These are phyloP conservation scores for Puffinus mauretanicus DNA, from an alignment of 2,113 vertebrate genomes.

Conservation along the genomic window DNA sequence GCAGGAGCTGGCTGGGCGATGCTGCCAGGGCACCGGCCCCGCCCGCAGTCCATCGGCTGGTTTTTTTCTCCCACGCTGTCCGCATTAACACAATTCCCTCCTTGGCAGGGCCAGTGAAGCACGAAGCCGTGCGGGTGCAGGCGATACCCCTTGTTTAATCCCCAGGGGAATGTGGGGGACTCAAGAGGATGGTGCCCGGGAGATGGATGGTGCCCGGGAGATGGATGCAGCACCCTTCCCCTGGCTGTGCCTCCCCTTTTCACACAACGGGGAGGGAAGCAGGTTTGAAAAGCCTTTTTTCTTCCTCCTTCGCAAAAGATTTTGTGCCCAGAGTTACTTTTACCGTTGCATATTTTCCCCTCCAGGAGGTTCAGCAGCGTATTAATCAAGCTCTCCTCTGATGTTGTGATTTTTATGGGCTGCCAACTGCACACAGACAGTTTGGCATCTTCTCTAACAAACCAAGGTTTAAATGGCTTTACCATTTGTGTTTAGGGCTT, in stretches of 20 bases:
- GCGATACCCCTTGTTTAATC: background rate
- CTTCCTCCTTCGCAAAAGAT: background rate
- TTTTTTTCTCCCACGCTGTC: background rate
- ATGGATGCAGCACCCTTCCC: background rate
- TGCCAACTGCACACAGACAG: constrained; percentile 11
- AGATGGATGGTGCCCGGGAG: background rate
- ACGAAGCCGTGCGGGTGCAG: fast-evolving
- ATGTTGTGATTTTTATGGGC: background rate
- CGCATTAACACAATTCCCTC: too few relatives aligned
- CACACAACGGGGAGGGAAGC: background rate
- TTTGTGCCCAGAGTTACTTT: background rate
- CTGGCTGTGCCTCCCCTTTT: background rate
- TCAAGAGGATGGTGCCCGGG: too few relatives aligned
- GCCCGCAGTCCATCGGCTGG: background rate
- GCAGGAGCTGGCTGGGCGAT: background rate
- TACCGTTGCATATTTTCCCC: background rate
- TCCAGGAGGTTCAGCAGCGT: background rate
- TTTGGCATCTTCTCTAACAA: background rate
- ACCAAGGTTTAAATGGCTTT: constrained; percentile 38
- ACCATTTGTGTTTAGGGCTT: background rate
- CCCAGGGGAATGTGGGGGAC: fast-evolving
- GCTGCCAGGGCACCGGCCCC: background rate
- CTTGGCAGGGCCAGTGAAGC: background rate
- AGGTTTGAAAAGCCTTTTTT: background rate
- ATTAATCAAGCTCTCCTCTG: constrained; percentile 6